Evolutionary conservation across 2,113 vertebrate genomes (phyloP), one percentile per base, ranked within the genome.

Genomic region (Eptatretus burgeri): DNA sequence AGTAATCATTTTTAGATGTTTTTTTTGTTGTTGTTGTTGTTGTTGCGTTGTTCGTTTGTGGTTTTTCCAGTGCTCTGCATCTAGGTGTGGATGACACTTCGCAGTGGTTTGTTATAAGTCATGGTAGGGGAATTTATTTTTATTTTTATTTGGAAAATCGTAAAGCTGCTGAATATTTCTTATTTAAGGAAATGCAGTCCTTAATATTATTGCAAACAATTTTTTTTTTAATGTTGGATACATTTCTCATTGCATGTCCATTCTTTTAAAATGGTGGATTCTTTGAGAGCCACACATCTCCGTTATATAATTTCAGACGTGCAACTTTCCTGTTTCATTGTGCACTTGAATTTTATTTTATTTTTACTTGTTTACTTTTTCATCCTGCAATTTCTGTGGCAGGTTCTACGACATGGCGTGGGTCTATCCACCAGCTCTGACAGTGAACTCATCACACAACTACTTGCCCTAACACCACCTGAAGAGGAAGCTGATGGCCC

Each of bases 371-470:
- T 17, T 70, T 51, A 66, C 65, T 14, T 2, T 66, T 41, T 41
- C 27, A 41, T 41, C 27, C 3, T 41, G 27, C 27, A 41, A 41
- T 41, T 41, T 41, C 27, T 41, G 27, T 41, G 27, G 65, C 71
- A 98, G 91, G 81, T 98, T 14, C 82, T 98, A 80, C 76, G 83
- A 14, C 88, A 93, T 2, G 91, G 89, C 1, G 82, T 98, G 2
- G 91, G 91, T 41, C 77, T 98, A 41, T 93, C 89, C 0, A 96
- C 89, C 65, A 81, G 85, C 66, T 98, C 91, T 20, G 91, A 98
- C 72, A 98, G 89, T 51, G 91, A 98, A 64, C 78, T 98, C 68
- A 98, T 98, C 69, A 96, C 84, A 10, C 91, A 98, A 70, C 80
- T 98, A 66, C 77, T 98, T 73, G 88, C 89, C 0, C 75, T 88